Conservation (phyloP, 2,888 invertebrate genomes). For the Chloromyia formosa region DNA sequence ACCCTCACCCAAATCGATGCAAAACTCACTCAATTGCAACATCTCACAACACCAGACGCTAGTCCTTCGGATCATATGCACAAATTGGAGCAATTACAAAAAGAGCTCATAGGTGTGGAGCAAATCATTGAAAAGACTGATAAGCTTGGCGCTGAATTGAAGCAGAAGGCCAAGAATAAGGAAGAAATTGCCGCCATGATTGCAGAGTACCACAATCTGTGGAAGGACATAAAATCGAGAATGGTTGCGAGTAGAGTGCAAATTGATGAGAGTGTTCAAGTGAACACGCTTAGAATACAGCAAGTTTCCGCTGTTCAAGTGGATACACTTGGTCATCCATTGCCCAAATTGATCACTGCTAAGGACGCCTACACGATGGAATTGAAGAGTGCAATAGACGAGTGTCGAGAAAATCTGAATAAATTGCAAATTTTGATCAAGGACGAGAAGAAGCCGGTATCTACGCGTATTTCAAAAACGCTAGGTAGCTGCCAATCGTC, state of each 20-base stretch:
- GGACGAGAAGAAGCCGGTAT: slow-evolving; percentile 70
- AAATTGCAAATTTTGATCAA: slow-evolving; percentile 71
- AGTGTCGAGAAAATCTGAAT: slow-evolving; percentile 74
- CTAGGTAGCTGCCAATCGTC: slow-evolving; percentile 82
- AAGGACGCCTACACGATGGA: slow-evolving; percentile 85
- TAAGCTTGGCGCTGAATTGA: slow-evolving; percentile 69
- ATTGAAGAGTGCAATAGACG: slow-evolving; percentile 75
- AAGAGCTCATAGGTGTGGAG: slow-evolving; percentile 67
- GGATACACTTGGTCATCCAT: slow-evolving; percentile 73
- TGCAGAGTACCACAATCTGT: slow-evolving; percentile 72
- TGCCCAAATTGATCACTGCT: slow-evolving; percentile 71
- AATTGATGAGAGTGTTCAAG: slow-evolving; percentile 72
- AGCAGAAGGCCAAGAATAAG: slow-evolving; percentile 69
- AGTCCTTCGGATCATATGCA: slow-evolving; percentile 54
- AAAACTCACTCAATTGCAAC: slow-evolving; percentile 74
- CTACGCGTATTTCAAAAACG: slow-evolving; percentile 78
- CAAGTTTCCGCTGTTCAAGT: slow-evolving; percentile 83
- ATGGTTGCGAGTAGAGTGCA: slow-evolving; percentile 57
- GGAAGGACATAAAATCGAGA: slow-evolving; percentile 69
- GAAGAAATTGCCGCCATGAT: slow-evolving; percentile 69
- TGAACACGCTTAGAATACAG: slow-evolving; percentile 72
- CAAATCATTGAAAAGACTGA: slow-evolving; percentile 69
- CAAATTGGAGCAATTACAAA: slow-evolving; percentile 65
- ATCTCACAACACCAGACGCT: slow-evolving; percentile 66
- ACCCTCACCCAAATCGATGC: slow-evolving; percentile 77